Base-by-base conservation (phyloP, 2,797 vertebrate genomes). In the Hephaestus fuliginosus region DNA sequence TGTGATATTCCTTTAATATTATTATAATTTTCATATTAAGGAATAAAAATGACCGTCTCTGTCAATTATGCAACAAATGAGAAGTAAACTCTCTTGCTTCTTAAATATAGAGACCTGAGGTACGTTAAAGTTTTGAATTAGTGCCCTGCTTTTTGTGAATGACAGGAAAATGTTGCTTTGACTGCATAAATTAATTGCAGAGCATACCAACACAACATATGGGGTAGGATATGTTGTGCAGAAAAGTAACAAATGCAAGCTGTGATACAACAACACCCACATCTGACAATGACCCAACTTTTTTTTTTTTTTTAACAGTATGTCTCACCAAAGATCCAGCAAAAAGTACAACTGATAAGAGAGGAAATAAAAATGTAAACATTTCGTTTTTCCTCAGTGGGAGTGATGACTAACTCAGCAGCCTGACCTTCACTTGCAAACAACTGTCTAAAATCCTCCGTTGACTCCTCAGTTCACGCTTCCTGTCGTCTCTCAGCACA, bases 221-320 rank as follows among this genome's bases (percentile, higher is more conserved):
- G 65, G 22, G 25, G 46, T 2, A 20, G 15, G 39, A 58, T 15
- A 64, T 39, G 25, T 66, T 44, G 22, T 18, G 28, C 17, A 30
- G 7, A 46, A 46, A 74, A 79, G 46, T 76, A 61, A 65, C 25
- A 60, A 49, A 68, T 22, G 12, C 30, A 28, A 30, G 61, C 43
- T 57, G 67, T 67, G 67, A 67, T 76, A 52, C 76, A 71, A 83
- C 52, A 70, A 48, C 48, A 62, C 72, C 72, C 55, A 72, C 76
- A 51, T 44, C 41, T 61, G 46, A 77, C 51, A 46, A 11, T 30
- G 28, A 65, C 46, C 63, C 65, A 70, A 65, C 71, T 41, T 41
- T 56, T 33, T 33, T 33, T 4, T 30, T 30, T 33, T 33, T 25
- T 67, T 63, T n/a, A 72, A 44, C 49, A 28, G 30, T 9, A 41